Evolutionary conservation across 2,113 vertebrate species (phyloP).

Genomic region (Synchiropus splendidus): DNA sequence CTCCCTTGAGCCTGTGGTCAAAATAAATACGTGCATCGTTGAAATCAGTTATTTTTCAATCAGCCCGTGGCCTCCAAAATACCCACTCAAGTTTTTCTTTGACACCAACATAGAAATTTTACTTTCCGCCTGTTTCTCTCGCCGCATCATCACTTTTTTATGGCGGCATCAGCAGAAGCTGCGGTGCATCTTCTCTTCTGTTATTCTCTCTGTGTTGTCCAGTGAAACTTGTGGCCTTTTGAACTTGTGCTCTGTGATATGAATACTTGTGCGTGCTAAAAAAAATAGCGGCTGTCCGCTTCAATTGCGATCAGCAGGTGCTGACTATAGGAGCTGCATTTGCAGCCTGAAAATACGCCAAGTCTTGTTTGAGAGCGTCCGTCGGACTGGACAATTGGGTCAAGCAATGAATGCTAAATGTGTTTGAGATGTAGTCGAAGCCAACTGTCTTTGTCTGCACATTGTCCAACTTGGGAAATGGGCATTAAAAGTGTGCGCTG

Average conservation of each 20-base stretch:
- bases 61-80: background rate
- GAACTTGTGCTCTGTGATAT: slow-evolving; percentile 2
- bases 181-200: background rate
- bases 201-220: slow-evolving; percentile 1
- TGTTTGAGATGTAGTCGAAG: slow-evolving; percentile 17
- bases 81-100: background rate
- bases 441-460: slow-evolving; percentile 9
- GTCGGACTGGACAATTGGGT: slow-evolving; percentile 4
- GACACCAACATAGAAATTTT: background rate
- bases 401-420: slow-evolving; percentile 20
- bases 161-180: background rate
- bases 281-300: slow-evolving; percentile 5
- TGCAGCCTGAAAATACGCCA: slow-evolving; percentile 21
- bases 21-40: too few species aligned
- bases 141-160: background rate
- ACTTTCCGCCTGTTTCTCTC: background rate
- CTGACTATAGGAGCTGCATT: slow-evolving; percentile 8
- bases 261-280: slow-evolving; percentile 3
- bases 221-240: background rate
- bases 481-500: slow-evolving; percentile 17
- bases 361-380: too few species aligned
- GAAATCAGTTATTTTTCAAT: background rate
- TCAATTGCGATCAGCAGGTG: slow-evolving; percentile 4
- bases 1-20: too few species aligned
- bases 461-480: slow-evolving; percentile 11